Percentiles rank a stretch among this genome's conserved stretches.
These are phyloP conservation scores for Drosophila subsilvestris DNA, from an alignment of 2,888 invertebrate species.

Conservation along the genomic window DNA sequence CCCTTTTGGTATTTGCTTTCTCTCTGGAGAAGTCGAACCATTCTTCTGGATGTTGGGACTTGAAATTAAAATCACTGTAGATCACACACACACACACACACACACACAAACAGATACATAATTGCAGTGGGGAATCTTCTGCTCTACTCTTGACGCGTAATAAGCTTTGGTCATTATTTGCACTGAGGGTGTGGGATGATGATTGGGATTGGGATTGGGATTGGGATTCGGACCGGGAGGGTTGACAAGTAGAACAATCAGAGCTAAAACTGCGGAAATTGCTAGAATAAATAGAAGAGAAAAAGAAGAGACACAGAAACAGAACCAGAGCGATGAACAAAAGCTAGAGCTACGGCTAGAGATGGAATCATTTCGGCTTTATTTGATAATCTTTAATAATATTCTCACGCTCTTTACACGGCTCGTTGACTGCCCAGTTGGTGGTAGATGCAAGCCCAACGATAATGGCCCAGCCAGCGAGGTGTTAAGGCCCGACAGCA, in stretches of 20 bases:
- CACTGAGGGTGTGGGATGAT: slow-evolving; percentile 23
- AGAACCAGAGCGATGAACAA: slow-evolving; percentile 39
- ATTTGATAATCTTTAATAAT: slow-evolving; percentile 68
- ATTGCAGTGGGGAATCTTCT: slow-evolving; percentile 10
- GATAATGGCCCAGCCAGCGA: slow-evolving; percentile 48
- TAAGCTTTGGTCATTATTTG: slow-evolving; percentile 46
- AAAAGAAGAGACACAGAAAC: not conserved
- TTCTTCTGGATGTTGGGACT: slow-evolving; percentile 7
- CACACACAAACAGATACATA: slow-evolving; percentile 4
- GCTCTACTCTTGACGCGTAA: slow-evolving; percentile 4
- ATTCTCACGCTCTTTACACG: slow-evolving; percentile 82
- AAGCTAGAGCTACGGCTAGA: slow-evolving; percentile 26
- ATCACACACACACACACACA: not conserved
- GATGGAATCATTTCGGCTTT: slow-evolving; percentile 28
- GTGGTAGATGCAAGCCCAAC: slow-evolving; percentile 54
- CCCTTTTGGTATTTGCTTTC: slow-evolving; percentile 64
- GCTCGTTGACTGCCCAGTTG: slow-evolving; percentile 67
- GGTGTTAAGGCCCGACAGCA: slow-evolving; percentile 52
- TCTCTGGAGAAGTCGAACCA: slow-evolving; percentile 16
- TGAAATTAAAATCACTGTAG: slow-evolving; percentile 14
- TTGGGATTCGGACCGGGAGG: slow-evolving; percentile 35
- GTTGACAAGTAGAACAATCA: slow-evolving; percentile 72
- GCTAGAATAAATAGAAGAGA: slow-evolving; percentile 62
- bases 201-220: slow-evolving; percentile 6
- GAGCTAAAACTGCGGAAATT: slow-evolving; percentile 71